Percentiles rank a stretch among this genome's conserved stretches.
These are phyloP conservation scores for Fragum whitleyi DNA, from an alignment of 2,888 invertebrate genomes.

Conservation along the genomic window DNA sequence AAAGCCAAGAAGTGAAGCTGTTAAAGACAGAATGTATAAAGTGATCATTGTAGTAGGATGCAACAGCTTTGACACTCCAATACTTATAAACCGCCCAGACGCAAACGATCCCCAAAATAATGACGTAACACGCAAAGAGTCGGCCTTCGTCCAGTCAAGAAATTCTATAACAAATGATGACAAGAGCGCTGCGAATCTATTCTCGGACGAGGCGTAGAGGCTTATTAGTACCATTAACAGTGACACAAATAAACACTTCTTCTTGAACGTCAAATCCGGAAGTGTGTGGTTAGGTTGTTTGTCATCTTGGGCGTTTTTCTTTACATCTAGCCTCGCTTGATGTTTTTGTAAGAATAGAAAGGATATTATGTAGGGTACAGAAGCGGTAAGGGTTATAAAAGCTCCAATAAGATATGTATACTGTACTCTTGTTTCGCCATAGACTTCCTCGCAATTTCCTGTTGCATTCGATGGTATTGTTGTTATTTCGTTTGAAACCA, in stretches of 20 bases:
- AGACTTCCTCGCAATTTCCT: not conserved
- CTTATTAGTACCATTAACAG: slow-evolving; percentile 59
- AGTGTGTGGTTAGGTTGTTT: slow-evolving; percentile 45
- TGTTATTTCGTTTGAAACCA: not conserved
- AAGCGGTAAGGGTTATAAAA: slow-evolving; percentile 49
- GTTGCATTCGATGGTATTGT: not conserved
- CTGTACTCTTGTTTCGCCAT: slow-evolving; percentile 52
- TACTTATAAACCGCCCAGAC: slow-evolving; percentile 54
- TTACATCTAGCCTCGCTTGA: slow-evolving; percentile 14
- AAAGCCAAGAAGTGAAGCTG: slow-evolving; percentile 63
- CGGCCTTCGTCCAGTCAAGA: slow-evolving; percentile 50
- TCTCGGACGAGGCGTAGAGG: slow-evolving; percentile 73
- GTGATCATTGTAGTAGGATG: slow-evolving; percentile 82
- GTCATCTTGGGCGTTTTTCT: slow-evolving; percentile 17
- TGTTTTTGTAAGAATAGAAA: slow-evolving; percentile 28
- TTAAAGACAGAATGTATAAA: slow-evolving; percentile 67
- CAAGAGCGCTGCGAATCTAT: slow-evolving; percentile 48
- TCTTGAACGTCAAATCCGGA: slow-evolving; percentile 45
- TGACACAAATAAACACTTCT: slow-evolving; percentile 50
- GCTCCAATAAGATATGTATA: slow-evolving; percentile 62
- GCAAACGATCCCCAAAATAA: slow-evolving; percentile 55
- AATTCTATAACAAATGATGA: slow-evolving; percentile 51
- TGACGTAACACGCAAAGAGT: slow-evolving; percentile 42
- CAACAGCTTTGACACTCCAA: slow-evolving; percentile 76
- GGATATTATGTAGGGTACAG: slow-evolving; percentile 64